Percentiles rank a stretch among this genome's conserved stretches.
Evolutionary conservation across 2,113 vertebrate species (phyloP).

Genomic region (Nicator chloris): DNA sequence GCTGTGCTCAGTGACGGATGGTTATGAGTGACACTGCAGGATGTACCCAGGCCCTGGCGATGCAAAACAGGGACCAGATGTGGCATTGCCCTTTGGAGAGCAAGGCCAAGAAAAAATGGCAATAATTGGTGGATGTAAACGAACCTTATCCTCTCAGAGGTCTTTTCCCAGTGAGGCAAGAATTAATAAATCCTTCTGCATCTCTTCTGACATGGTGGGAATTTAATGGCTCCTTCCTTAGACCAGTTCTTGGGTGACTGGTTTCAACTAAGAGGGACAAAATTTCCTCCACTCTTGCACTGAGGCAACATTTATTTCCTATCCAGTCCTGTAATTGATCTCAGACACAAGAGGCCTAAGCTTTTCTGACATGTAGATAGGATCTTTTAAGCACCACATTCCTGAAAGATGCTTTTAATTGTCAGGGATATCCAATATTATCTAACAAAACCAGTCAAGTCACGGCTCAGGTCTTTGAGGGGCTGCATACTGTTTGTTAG

Average conservation of each 20-base stretch:
- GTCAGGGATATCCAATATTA: neutral
- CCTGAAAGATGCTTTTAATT: neutral
- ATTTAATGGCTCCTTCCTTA: neutral
- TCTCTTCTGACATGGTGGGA: neutral
- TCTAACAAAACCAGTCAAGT: neutral
- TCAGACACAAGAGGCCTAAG: neutral
- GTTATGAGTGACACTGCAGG: neutral
- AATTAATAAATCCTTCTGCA: neutral
- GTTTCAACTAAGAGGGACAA: neutral
- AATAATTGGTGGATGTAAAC: neutral
- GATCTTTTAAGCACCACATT: neutral
- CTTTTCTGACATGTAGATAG: neutral
- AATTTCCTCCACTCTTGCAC: neutral
- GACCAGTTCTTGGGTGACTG: neutral
- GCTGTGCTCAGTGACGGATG: rapidly evolving
- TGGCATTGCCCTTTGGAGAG: neutral
- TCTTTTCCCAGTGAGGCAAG: neutral
- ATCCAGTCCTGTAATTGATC: neutral
- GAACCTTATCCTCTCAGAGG: neutral
- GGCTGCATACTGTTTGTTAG: neutral
- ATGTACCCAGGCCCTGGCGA: rapidly evolving
- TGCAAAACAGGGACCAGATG: rapidly evolving
- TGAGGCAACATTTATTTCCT: neutral
- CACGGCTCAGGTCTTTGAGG: neutral
- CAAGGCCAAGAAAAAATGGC: neutral